Base-by-base conservation (phyloP, 1,140 invertebrate species). In the Orussus abietinus region DNA sequence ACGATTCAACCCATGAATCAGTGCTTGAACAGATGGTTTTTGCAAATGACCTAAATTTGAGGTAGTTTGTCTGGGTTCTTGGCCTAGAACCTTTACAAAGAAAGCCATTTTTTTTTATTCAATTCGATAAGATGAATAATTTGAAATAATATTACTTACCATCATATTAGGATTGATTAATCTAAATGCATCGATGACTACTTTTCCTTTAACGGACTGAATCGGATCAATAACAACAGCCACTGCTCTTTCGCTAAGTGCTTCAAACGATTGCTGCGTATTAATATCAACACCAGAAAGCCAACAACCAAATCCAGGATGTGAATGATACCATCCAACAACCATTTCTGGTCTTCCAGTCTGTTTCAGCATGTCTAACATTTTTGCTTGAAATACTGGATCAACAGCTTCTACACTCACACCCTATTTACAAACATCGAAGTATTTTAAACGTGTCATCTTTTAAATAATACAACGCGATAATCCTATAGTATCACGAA, bases 251-350 rank as follows among this genome's bases (percentile, higher is more conserved):
- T 99, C 96, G 32, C 93, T 96, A 1, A 99, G 75, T 5, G 96
- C 95, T 76, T 99, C 97, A 75, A 99, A 99, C 51, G 93, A 97
- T 66, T 99, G 96, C 68, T 99, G 97, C 7, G 97, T 99, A 61
- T 99, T 99, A 52, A 99, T 99, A 75, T 99, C 97, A 1, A 99
- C 97, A 38, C 95, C 90, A n/a, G 97, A 99, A 12, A 99, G 75
- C 97, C 97, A 99, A 66, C 96, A 99, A 25, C 97, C 97, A 77
- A 99, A 99, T 25, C 96, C 97, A 58, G 96, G 96, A 85, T 99
- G 96, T 33, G 95, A 98, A 63, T 99, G 96, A 60, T 99, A 99
- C 96, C 96, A 99, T 32, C 96, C 96, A 31, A 99, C 96, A 9
- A 99, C 97, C 96, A 99, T 99, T 77, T 99, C 97, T 4, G 97